Evolutionary conservation across 2,888 invertebrate species (phyloP), one percentile per base, ranked within the genome.

Genomic region (Drosophila pseudotakahashii): DNA sequence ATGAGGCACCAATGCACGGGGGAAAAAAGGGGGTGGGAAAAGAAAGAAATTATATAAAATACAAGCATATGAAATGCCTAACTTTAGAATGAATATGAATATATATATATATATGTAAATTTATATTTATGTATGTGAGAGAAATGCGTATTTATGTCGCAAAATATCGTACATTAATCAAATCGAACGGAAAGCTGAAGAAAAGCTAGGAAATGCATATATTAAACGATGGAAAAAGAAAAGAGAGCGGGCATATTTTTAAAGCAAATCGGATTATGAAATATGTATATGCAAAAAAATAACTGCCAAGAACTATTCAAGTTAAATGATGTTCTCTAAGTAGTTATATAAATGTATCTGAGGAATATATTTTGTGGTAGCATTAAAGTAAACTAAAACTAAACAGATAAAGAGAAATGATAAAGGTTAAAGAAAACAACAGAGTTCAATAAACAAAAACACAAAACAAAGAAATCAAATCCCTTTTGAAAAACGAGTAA

Each of bases 251-350:
- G 39, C 47, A 57, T 73, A 64, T 58, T 67, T 73, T 66, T 73
- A 75, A 70, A 52, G 54, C 63, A 55, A 76, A 61, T 74, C 47
- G 45, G 34, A 67, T 66, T 79, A 69, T 63, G 45, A 68, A 75
- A 68, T 59, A 63, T 52, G 41, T 71, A 69, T 82, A 85, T 88
- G 83, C 84, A 89, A 66, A 85, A 86, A 87, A 47, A 79, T 72
- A 90, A 90, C 90, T 90, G 90, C 90, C 90, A 90, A 89, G 86
- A 89, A 90, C 89, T 86, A 88, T 86, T 89, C 79, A 79, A 80
- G 70, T 81, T 77, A 79, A 73, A 81, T 78, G 77, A 88, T 86
- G 89, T 89, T 90, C 89, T 89, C 79, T 77, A 82, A 81, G 77
- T 87, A 87, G 82, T 81, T 72, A 66, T 71, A 55, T 71, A 48